Conservation (phyloP, 2,797 vertebrate genomes). For the Geotria australis region DNA sequence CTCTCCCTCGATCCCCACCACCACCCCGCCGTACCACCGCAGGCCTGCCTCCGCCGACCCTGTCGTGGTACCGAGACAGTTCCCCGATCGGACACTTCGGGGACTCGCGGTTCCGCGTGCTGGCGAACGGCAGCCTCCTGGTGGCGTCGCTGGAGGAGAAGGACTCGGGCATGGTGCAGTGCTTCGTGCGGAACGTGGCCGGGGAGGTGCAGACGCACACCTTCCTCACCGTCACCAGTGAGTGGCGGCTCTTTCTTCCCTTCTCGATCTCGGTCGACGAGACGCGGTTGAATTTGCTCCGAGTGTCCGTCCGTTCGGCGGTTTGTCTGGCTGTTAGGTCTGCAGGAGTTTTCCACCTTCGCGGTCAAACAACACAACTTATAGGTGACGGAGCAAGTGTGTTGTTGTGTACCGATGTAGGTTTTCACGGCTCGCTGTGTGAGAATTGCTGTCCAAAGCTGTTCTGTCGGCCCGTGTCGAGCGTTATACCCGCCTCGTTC, state of each 20-base stretch:
- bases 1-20: neutral
- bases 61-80: conserved; percentile 61
- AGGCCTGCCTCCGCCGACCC: conserved; percentile 39
- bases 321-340: too few relatives aligned
- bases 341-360: too few relatives aligned
- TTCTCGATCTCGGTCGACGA: too few relatives aligned
- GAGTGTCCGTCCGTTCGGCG: too few relatives aligned
- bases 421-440: too few relatives aligned
- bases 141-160: conserved; percentile 29
- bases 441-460: too few relatives aligned
- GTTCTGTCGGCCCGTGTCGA: too few relatives aligned
- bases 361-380: too few relatives aligned
- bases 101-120: conserved; percentile 42
- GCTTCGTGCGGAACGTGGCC: conserved; percentile 37
- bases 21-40: neutral
- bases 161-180: conserved; percentile 70
- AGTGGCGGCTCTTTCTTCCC: conserved; percentile 13
- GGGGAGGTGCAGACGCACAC: conserved; percentile 42
- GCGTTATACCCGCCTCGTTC: too few relatives aligned
- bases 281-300: too few relatives aligned
- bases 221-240: conserved; percentile 56
- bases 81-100: conserved; percentile 27
- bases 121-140: conserved; percentile 21
- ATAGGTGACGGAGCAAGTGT: too few relatives aligned
- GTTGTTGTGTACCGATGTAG: too few relatives aligned